These are phyloP conservation scores for Pantala flavescens DNA, from an alignment of 1,140 invertebrate genomes.

Conservation along the genomic window DNA sequence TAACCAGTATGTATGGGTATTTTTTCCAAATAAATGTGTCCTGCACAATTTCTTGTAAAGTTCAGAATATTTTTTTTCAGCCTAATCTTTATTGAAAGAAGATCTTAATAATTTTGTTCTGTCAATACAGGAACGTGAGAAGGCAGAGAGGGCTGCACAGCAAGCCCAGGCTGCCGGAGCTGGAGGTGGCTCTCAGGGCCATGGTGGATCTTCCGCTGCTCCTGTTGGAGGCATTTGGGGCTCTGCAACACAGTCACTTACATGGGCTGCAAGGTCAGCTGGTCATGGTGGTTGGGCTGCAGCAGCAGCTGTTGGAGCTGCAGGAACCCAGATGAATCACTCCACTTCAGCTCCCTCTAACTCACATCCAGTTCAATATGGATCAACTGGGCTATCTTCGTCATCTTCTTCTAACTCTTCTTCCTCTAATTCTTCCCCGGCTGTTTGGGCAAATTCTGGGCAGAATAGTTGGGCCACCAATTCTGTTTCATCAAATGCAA, in stretches of 20 bases:
- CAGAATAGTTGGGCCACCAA: conserved; percentile 8
- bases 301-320: not conserved
- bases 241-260: conserved; percentile 40
- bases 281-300: conserved; percentile 14
- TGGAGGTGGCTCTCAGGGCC: conserved; percentile 27
- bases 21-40: too few relatives aligned
- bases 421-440: not conserved
- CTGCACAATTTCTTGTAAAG: too few relatives aligned
- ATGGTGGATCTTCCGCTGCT: conserved; percentile 25
- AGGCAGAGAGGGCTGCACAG: conserved; percentile 35
- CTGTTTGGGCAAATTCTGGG: not conserved
- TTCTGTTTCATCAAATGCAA: not conserved
- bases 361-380: not conserved
- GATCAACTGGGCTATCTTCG: not conserved
- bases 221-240: conserved; percentile 46
- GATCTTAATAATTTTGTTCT: too few relatives aligned
- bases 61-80: too few relatives aligned
- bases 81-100: too few relatives aligned
- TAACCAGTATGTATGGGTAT: too few relatives aligned
- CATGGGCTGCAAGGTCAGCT: conserved; percentile 39
- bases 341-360: not conserved
- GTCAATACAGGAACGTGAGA: conserved; percentile 40
- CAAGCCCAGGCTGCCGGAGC: conserved; percentile 27
- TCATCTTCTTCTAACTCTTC: not conserved
- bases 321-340: not conserved